Evolutionary conservation across 2,888 invertebrate genomes (phyloP).

Genomic region (Thereva nobilitata): DNA sequence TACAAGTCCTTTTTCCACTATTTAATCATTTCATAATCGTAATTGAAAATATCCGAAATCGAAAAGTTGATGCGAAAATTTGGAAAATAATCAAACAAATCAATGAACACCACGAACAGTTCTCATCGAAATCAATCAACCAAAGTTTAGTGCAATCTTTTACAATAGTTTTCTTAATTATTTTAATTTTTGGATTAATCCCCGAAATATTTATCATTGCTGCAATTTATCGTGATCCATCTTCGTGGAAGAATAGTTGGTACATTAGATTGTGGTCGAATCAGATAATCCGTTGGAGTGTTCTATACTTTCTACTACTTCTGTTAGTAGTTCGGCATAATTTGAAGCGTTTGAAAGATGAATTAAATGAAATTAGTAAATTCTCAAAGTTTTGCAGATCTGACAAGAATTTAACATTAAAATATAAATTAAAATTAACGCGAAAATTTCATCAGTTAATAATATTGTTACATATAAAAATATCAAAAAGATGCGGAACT

Average conservation of each 20-base stretch:
- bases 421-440: background rate
- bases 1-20: conserved; percentile 2
- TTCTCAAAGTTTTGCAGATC: background rate
- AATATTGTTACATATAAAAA: conserved; percentile 1
- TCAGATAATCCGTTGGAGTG: conserved; percentile 10
- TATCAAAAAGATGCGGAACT: background rate
- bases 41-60: background rate
- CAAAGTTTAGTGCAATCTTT: background rate
- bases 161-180: background rate
- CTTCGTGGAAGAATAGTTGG: background rate
- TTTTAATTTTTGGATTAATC: background rate
- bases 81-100: conserved; percentile 3
- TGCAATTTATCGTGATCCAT: background rate
- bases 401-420: background rate
- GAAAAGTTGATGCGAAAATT: background rate
- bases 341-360: background rate
- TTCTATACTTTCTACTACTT: background rate
- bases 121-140: conserved; percentile 3
- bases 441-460: conserved; percentile 1
- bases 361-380: background rate
- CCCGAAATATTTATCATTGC: conserved; percentile 6
- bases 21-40: conserved; percentile 12
- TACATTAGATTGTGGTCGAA: conserved; percentile 2
- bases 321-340: background rate
- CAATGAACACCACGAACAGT: background rate